phyloP scores from a whole-genome alignment of 2,113 vertebrate genomes.

The Leucopsar rothschildi region DNA sequence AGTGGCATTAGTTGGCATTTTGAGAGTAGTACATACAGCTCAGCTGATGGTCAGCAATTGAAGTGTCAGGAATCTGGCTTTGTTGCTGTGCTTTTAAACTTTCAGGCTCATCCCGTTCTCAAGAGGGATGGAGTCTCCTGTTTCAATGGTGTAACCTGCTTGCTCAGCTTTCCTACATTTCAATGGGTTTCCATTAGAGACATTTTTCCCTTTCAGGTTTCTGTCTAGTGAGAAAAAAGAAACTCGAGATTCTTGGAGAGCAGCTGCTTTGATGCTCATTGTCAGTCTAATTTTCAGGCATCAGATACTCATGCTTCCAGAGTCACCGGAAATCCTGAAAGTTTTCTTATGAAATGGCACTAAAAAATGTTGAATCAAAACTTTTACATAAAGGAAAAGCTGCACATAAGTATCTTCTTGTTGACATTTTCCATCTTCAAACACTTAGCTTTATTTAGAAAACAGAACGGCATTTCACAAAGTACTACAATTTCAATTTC shows the following conservation, averaged over 20 bases:
- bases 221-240: background rate
- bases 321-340: background rate
- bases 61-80: background rate
- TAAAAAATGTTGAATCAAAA: background rate
- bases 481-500: background rate
- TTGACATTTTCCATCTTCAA: background rate
- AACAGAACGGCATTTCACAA: background rate
- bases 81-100: background rate
- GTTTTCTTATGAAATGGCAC: background rate
- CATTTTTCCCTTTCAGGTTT: background rate
- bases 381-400: background rate
- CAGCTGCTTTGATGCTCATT: background rate
- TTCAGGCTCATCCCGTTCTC: background rate
- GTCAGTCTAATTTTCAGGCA: background rate
- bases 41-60: background rate
- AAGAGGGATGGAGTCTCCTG: background rate
- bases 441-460: background rate
- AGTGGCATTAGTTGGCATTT: background rate
- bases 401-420: accelerated
- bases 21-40: background rate
- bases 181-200: background rate
- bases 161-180: background rate
- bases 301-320: background rate
- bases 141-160: background rate
- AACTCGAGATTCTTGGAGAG: background rate